A percentile compares a stretch with the other conserved stretches of the same genome.
Conservation (phyloP, 2,888 invertebrate genomes). For the Rapana venosa region DNA sequence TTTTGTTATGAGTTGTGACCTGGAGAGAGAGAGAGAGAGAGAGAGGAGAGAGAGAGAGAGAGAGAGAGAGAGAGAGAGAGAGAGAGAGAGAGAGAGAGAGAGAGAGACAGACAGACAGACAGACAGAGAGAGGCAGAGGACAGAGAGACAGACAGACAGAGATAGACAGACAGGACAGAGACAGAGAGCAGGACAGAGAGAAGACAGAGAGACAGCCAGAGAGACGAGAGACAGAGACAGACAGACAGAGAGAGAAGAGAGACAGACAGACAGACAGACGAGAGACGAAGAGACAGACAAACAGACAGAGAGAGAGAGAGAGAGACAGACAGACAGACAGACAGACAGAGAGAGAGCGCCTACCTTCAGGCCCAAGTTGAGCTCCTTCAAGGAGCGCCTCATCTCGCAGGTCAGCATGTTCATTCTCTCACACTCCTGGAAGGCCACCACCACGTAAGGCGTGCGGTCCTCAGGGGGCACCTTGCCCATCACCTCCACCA, state of each 20-base stretch:
- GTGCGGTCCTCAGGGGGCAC: conserved; percentile 91
- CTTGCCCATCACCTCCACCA: conserved; percentile 95
- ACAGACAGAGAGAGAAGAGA: not conserved
- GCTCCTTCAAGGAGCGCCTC: conserved; percentile 91
- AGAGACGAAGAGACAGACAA: not conserved
- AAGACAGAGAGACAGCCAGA: not conserved
- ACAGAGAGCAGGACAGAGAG: not conserved
- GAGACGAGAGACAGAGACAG: too few species aligned
- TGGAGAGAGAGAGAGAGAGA: too few species aligned
- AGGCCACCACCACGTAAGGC: conserved; percentile 93
- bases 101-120: too few species aligned
- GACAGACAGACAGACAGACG: not conserved
- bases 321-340: not conserved
- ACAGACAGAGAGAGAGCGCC: not conserved
- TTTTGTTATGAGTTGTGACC: too few species aligned
- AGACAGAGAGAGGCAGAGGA: too few species aligned
- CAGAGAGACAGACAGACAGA: too few species aligned
- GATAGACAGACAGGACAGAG: too few species aligned
- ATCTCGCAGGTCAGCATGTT: conserved; percentile 94
- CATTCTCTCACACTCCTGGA: conserved; percentile 96
- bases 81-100: too few species aligned
- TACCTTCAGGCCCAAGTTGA: conserved; percentile 95
- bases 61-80: too few species aligned
- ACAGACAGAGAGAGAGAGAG: conserved; percentile 2
- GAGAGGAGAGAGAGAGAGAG: too few species aligned